These are phyloP conservation scores for Pseudochaenichthys georgianus DNA, from an alignment of 2,797 vertebrate species.

Conservation along the genomic window DNA sequence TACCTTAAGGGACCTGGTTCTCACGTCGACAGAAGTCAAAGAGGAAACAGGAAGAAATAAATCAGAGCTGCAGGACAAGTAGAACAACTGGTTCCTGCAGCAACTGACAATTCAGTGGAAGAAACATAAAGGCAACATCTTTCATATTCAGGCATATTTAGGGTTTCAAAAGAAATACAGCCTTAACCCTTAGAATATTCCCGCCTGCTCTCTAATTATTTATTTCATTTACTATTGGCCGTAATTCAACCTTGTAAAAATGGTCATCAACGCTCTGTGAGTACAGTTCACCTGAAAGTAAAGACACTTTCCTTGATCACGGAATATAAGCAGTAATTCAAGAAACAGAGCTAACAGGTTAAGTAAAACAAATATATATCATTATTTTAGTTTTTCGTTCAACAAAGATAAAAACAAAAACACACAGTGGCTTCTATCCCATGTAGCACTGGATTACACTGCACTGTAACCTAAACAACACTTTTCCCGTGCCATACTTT, in stretches of 20 bases:
- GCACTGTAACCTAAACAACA: background rate
- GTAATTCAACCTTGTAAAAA: too few relatives aligned
- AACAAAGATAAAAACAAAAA: too few relatives aligned
- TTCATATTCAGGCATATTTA: too few relatives aligned
- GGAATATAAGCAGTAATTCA: background rate
- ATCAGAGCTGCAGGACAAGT: background rate
- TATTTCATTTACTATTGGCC: too few relatives aligned
- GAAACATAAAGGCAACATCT: too few relatives aligned
- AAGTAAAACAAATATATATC: background rate
- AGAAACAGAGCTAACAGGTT: background rate
- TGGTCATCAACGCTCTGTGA: background rate
- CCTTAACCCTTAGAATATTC: too few relatives aligned
- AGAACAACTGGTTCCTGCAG: conserved; percentile 6
- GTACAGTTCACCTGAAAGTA: background rate
- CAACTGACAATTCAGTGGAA: background rate
- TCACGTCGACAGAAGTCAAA: background rate
- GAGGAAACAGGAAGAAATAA: conserved; percentile 24
- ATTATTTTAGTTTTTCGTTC: too few relatives aligned
- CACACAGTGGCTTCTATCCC: too few relatives aligned
- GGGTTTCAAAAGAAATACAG: too few relatives aligned
- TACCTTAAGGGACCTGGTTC: background rate
- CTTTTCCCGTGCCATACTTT: background rate
- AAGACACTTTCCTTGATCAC: background rate
- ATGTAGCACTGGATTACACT: too few relatives aligned
- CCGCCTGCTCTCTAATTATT: too few relatives aligned